phyloP scores from a whole-genome alignment of 2,113 vertebrate species.

The Seriola aureovittata region DNA sequence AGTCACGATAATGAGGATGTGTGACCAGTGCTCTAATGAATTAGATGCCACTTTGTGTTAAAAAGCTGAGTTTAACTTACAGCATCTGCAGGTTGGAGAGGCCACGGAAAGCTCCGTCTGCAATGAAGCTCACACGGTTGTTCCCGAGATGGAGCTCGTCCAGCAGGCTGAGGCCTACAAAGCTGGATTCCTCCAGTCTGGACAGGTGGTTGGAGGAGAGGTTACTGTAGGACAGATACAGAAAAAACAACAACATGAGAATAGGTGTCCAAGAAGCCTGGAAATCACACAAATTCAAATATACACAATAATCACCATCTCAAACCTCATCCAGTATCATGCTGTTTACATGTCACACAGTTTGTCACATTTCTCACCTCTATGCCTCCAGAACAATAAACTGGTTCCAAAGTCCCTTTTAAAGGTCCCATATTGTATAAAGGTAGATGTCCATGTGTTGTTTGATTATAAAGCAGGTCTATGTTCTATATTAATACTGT shows the following conservation, averaged over 20 bases:
- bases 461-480: no score
- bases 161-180: conserved; percentile 90
- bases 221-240: conserved; percentile 83
- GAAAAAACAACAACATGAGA: background rate
- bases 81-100: conserved; percentile 91
- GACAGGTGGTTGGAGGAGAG: conserved; percentile 92
- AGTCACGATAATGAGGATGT: no score
- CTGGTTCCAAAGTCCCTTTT: background rate
- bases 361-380: background rate
- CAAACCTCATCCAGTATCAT: background rate
- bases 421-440: no score
- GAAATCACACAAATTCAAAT: background rate
- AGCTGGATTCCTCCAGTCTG: conserved; percentile 94
- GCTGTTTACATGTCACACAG: background rate
- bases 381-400: background rate
- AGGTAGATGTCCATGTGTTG: no score
- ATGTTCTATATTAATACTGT: no score
- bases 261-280: background rate
- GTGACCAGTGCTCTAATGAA: background rate
- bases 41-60: background rate
- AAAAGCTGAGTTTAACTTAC: conserved; percentile 81
- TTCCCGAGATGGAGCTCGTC: conserved; percentile 91
- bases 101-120: conserved; percentile 95
- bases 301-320: background rate
- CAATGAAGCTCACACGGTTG: conserved; percentile 95